A percentile compares a stretch with the other conserved stretches of the same genome.
Conservation (phyloP, 2,888 invertebrate species). For the Archaeoteleia sp. region DNA sequence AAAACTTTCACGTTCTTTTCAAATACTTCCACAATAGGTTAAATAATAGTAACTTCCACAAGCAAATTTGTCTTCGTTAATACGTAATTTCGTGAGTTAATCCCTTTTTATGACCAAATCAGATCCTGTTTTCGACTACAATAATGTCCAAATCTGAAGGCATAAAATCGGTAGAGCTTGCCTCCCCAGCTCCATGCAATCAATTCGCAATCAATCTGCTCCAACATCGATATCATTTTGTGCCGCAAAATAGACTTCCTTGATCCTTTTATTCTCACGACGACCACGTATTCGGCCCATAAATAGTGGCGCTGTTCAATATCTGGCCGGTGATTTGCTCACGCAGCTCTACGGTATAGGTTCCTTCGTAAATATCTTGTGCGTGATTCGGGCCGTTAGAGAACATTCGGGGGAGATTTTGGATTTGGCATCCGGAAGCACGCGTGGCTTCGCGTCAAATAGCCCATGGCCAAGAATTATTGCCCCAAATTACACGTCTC, state of each 20-base stretch:
- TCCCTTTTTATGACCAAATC: not conserved
- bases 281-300: slow-evolving; percentile 11
- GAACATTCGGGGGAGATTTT: not conserved
- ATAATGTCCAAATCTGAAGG: not conserved
- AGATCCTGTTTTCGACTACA: not conserved
- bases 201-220: slow-evolving; percentile 18
- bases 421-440: slow-evolving; percentile 61
- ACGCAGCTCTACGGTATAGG: slow-evolving; percentile 13
- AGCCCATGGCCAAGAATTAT: slow-evolving; percentile 58
- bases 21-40: too few species aligned
- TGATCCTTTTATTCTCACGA: slow-evolving; percentile 19
- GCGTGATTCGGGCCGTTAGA: slow-evolving; percentile 8
- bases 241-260: slow-evolving; percentile 6
- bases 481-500: slow-evolving; percentile 6
- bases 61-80: too few species aligned
- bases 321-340: slow-evolving; percentile 13
- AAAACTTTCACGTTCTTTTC: too few species aligned
- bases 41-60: too few species aligned
- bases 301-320: slow-evolving; percentile 8
- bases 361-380: slow-evolving; percentile 18
- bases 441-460: slow-evolving; percentile 67
- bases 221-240: slow-evolving; percentile 10
- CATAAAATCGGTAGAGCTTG: not conserved
- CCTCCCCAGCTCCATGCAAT: slow-evolving; percentile 2
- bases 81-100: too few species aligned